phyloP scores from a whole-genome alignment of 53 echinoderm and acorn worm genomes.

The Apostichopus leukothele region DNA sequence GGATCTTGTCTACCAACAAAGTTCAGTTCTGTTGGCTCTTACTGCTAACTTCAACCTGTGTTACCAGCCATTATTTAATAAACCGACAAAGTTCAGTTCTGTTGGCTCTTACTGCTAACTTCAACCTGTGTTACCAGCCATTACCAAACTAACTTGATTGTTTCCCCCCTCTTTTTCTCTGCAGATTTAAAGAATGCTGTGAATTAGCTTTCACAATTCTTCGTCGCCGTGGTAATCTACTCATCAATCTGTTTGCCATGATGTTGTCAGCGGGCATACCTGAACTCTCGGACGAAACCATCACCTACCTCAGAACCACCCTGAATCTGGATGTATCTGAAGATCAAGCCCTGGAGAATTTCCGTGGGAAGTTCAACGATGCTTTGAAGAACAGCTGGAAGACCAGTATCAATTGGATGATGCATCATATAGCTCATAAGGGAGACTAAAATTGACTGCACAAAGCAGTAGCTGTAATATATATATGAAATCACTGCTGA shows the following conservation, averaged over 20 bases:
- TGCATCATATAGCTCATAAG: constrained; percentile 74
- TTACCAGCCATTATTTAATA: not conserved
- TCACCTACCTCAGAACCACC: constrained; percentile 83
- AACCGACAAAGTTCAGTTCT: not conserved
- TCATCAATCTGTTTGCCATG: constrained; percentile 98
- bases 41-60: too few species aligned
- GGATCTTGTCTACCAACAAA: too few species aligned
- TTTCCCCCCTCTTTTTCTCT: not conserved
- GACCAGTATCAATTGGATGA: constrained; percentile 91
- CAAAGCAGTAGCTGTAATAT: not conserved
- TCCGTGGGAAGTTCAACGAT: constrained; percentile 89
- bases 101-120: too few species aligned
- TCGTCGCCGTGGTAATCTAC: constrained; percentile 82
- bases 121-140: not conserved
- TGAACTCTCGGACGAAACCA: constrained; percentile 87
- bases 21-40: too few species aligned
- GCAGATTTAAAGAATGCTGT: constrained; percentile 78
- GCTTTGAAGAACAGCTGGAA: constrained; percentile 97
- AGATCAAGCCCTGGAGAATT: constrained; percentile 83
- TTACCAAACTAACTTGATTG: not conserved
- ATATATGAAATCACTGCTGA: not conserved
- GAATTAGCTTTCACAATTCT: constrained; percentile 90
- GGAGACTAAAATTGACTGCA: constrained; percentile 13
- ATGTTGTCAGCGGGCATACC: constrained; percentile 97
- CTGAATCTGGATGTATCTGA: constrained; percentile 77